These are phyloP conservation scores for Catocala nupta DNA, from an alignment of 2,888 invertebrate genomes.

Conservation along the genomic window DNA sequence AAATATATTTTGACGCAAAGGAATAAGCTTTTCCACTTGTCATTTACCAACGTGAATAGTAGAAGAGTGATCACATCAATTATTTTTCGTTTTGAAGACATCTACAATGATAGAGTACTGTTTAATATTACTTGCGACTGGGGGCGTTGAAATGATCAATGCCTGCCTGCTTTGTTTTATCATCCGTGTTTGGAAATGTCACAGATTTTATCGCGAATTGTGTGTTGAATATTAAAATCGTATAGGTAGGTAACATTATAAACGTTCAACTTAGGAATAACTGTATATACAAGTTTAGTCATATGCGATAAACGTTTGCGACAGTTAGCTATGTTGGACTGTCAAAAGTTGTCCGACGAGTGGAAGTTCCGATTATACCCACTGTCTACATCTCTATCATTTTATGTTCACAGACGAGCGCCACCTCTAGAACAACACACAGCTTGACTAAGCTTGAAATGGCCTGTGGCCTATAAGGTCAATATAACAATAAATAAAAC, in stretches of 20 bases:
- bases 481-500: slow-evolving; percentile 28
- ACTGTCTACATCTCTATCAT: slow-evolving; percentile 20
- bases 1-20: no score
- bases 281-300: slow-evolving; percentile 75
- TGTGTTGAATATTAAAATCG: slow-evolving; percentile 70
- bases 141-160: slow-evolving; percentile 51
- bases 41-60: background rate
- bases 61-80: slow-evolving; percentile 31
- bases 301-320: slow-evolving; percentile 59
- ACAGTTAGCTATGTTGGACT: slow-evolving; percentile 56
- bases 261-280: slow-evolving; percentile 67
- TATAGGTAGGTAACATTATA: slow-evolving; percentile 64
- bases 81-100: slow-evolving; percentile 24
- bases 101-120: slow-evolving; percentile 38
- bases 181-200: slow-evolving; percentile 54
- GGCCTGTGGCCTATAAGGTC: slow-evolving; percentile 14
- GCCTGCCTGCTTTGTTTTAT: slow-evolving; percentile 32
- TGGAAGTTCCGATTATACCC: slow-evolving; percentile 19
- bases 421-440: slow-evolving; percentile 6
- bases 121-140: slow-evolving; percentile 26
- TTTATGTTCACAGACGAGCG: background rate
- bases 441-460: slow-evolving; percentile 21
- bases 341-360: slow-evolving; percentile 47
- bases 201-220: slow-evolving; percentile 62
- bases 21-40: background rate